These are phyloP conservation scores for Ceratina calcarata DNA, from an alignment of 1,140 invertebrate genomes.

Conservation along the genomic window DNA sequence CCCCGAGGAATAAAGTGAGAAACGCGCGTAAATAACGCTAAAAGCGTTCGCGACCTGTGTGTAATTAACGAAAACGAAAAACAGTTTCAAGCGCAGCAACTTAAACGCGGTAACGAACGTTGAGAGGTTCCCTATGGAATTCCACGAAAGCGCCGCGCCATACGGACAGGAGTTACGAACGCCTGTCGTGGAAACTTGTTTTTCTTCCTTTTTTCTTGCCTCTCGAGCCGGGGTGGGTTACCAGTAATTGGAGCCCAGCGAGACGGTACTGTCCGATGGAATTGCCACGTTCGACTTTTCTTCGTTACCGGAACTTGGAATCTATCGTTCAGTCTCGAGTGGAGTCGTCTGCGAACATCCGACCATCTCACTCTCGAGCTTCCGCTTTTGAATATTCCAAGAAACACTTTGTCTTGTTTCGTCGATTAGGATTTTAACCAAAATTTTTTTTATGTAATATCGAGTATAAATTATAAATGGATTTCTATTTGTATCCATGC, in stretches of 20 bases:
- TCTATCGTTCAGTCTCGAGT: slow-evolving; percentile 18
- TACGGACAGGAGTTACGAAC: slow-evolving; percentile 18
- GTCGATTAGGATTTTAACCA: too few relatives aligned
- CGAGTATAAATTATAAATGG: too few relatives aligned
- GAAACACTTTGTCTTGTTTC: too few relatives aligned
- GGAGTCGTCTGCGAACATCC: slow-evolving; percentile 2
- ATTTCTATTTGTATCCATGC: too few relatives aligned
- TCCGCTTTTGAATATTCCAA: too few relatives aligned
- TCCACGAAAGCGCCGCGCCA: slow-evolving; percentile 12
- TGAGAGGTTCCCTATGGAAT: neutral
- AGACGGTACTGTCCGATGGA: neutral
- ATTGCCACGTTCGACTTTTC: slow-evolving; percentile 41
- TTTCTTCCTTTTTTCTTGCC: neutral
- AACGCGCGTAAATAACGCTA: neutral
- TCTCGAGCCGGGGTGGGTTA: neutral
- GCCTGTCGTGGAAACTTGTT: slow-evolving; percentile 26
- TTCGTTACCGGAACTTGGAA: slow-evolving; percentile 32
- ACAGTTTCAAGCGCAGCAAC: neutral
- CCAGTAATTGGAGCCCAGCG: slow-evolving; percentile 30
- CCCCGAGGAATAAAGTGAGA: neutral
- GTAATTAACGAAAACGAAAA: slow-evolving; percentile 1
- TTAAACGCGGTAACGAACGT: neutral
- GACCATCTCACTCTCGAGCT: neutral
- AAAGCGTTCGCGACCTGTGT: neutral
- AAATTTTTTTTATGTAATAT: too few relatives aligned